Evolutionary conservation across 2,113 vertebrate genomes (phyloP).

Genomic region (Petrocephalus microphthalmus): DNA sequence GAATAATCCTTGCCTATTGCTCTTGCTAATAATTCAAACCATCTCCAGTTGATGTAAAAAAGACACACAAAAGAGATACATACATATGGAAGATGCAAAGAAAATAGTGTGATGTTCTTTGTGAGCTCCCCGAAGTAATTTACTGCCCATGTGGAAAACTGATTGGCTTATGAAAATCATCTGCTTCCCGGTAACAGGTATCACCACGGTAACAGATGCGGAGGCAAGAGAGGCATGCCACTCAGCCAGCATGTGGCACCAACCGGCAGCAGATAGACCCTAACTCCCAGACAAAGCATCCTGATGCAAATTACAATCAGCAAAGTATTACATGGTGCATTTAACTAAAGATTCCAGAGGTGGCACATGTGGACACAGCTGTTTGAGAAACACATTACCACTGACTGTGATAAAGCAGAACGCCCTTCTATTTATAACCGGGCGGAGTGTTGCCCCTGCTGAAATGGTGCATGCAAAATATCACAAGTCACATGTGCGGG

Average conservation of each 20-base stretch:
- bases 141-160: neutral
- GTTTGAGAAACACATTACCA: neutral
- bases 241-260: neutral
- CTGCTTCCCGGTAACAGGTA: constrained; percentile 8
- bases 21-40: neutral
- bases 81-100: neutral
- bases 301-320: neutral
- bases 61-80: neutral
- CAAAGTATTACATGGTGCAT: neutral
- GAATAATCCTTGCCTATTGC: neutral
- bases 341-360: neutral
- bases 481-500: neutral
- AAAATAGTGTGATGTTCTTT: neutral
- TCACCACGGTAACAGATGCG: constrained; percentile 1
- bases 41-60: neutral
- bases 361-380: neutral
- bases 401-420: neutral
- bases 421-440: neutral
- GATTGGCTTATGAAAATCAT: constrained; percentile 7
- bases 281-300: neutral
- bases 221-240: neutral
- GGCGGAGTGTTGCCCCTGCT: neutral
- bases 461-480: neutral
- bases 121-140: neutral
- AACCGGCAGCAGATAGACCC: neutral